Evolutionary conservation across 37 sponge, comb jelly and placozoan genomes (phyloP), one percentile per base, ranked within the genome.

Genomic region (Spongilla lacustris): DNA sequence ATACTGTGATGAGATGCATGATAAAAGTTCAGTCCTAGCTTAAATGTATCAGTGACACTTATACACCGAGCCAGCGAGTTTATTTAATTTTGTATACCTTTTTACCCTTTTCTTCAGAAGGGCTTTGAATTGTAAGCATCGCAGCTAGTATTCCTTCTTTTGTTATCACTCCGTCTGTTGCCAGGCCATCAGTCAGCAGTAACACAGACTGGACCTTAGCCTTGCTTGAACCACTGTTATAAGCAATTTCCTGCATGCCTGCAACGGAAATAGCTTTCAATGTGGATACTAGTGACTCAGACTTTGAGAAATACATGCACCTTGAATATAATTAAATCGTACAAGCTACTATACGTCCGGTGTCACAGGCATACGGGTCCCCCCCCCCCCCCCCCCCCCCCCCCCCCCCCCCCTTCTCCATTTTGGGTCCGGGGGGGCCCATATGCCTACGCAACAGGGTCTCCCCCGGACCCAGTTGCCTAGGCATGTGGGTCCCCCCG

Each of bases 151-250:
- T 97, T 5, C 85, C 89, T 0, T 81, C 84, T 38, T 66, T 79
- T 22, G 25, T 68, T 1, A 85, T 84, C 69, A 95, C 80, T 0
- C 97, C 95, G 13, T 74, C 68, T 67, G 94, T 97, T 17, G 97
- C 97, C 30, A 89, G 81, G 10, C 97, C 97, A 76, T 97, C 97
- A 70, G 97, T 97, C 70, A 97, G 77, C 72, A 97, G 84, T 4
- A 97, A 91, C 6, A 97, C 95, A 4, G 97, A 94, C 48, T 93
- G 90, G 26, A 97, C 97, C 48, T 94, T 36, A 30, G 94, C 92
- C 69, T 76, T 93, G 11, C 35, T 36, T 36, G 72, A 50, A 10
- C 85, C 89, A 66, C 36, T 74, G 13, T 86, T 76, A 9, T 24
- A 37, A 68, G 50, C 76, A 28, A 96, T 66, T 76, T 89, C 81